These are phyloP conservation scores for Polietes domitor DNA, from an alignment of 2,888 invertebrate species.

Conservation along the genomic window DNA sequence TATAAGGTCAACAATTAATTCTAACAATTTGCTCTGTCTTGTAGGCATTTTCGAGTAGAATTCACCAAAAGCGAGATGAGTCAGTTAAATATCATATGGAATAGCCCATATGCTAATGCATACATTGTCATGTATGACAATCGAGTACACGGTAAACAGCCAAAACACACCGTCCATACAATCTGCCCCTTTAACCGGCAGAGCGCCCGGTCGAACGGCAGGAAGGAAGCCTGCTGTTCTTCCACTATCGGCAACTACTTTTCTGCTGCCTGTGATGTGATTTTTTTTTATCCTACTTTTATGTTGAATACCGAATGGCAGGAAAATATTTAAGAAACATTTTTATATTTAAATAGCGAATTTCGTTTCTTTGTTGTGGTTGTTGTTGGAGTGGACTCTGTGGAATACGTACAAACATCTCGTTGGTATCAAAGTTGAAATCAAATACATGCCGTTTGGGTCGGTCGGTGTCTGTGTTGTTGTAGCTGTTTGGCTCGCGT, in stretches of 20 bases:
- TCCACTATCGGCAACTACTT: constrained; percentile 11
- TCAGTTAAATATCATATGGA: neutral
- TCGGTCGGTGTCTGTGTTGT: neutral
- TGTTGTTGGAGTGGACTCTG: neutral
- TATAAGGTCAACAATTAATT: no score
- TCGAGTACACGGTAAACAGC: constrained; percentile 5
- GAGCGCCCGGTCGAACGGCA: neutral
- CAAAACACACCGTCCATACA: neutral
- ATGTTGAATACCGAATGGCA: constrained; percentile 3
- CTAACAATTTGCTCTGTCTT: no score
- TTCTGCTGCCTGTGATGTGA: neutral
- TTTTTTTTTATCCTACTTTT: constrained; percentile 2
- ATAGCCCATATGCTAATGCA: neutral
- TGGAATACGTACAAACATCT: neutral
- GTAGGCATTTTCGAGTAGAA: no score
- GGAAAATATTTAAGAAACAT: neutral
- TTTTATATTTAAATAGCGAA: constrained; percentile 22
- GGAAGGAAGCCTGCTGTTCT: constrained; percentile 28
- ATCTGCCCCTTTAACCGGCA: neutral
- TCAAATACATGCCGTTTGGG: neutral
- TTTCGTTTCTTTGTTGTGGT: neutral
- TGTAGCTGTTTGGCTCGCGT: constrained; percentile 14
- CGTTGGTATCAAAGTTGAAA: neutral
- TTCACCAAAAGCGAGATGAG: no score
- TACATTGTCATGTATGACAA: neutral